Evolutionary conservation across 2,797 vertebrate genomes (phyloP).

Genomic region (Tapera naevia): DNA sequence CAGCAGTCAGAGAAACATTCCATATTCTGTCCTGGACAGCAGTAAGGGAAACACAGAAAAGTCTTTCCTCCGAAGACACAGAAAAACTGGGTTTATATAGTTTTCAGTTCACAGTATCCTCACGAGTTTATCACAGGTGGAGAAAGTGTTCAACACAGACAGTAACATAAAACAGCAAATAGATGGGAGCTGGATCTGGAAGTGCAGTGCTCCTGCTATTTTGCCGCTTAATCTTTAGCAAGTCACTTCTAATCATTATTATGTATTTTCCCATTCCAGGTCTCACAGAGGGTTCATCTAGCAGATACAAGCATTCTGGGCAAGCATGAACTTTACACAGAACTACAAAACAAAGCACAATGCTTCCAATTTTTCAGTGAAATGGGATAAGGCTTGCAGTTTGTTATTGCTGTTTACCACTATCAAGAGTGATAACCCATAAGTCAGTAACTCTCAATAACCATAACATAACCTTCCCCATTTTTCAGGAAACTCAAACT

Average conservation of each 20-base stretch:
- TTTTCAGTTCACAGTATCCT: neutral
- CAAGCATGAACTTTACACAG: neutral
- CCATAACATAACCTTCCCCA: neutral
- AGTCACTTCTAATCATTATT: neutral
- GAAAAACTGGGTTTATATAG: neutral
- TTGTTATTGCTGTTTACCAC: neutral
- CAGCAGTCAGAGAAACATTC: accelerated
- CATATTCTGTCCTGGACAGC: neutral
- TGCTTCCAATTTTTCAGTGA: neutral
- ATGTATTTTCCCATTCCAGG: neutral
- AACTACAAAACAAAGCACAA: neutral
- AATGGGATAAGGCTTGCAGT: neutral
- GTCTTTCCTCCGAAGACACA: neutral
- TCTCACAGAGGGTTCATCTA: neutral
- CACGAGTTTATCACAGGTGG: neutral
- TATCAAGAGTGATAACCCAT: neutral
- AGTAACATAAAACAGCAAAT: neutral
- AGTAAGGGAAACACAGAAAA: neutral
- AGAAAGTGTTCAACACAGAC: neutral
- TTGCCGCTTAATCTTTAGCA: neutral
- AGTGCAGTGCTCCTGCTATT: neutral
- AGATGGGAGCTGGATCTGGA: neutral
- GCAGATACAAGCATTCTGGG: neutral
- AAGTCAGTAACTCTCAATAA: neutral
- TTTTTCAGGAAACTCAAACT: neutral